Evolutionary conservation across 2,888 invertebrate genomes (phyloP).

Genomic region (Lasioglossum pauxillum): DNA sequence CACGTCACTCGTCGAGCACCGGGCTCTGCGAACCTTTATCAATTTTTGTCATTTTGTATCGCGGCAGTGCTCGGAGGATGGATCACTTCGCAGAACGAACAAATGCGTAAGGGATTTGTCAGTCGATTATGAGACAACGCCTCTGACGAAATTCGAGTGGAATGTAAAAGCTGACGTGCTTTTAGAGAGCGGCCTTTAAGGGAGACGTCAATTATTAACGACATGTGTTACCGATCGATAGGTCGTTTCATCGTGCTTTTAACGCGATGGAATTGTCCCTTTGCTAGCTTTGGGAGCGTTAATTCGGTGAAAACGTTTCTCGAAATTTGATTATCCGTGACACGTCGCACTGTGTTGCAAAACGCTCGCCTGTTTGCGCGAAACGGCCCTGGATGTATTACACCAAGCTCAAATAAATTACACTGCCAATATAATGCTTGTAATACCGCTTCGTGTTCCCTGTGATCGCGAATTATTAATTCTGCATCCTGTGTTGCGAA

Average conservation of each 20-base stretch:
- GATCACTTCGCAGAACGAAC: background rate
- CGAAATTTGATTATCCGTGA: slow-evolving; percentile 9
- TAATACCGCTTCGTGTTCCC: background rate
- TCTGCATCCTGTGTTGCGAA: background rate
- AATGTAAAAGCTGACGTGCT: slow-evolving; percentile 22
- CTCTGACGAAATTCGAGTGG: slow-evolving; percentile 26
- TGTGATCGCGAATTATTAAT: background rate
- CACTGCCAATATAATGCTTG: background rate
- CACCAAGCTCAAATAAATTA: background rate
- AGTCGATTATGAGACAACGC: slow-evolving; percentile 14
- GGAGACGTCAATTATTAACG: slow-evolving; percentile 35
- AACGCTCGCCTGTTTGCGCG: background rate
- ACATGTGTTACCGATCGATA: slow-evolving; percentile 29
- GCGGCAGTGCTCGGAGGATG: background rate
- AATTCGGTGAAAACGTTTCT: slow-evolving; percentile 31
- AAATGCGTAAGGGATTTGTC: slow-evolving; percentile 11
- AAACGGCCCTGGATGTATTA: background rate
- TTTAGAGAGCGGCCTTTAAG: slow-evolving; percentile 25
- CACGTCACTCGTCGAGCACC: background rate
- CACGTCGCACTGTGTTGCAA: background rate
- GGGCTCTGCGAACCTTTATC: background rate
- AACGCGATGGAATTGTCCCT: slow-evolving; percentile 37
- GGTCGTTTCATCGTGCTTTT: slow-evolving; percentile 32
- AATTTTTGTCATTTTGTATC: background rate
- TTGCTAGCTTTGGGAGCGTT: slow-evolving; percentile 24